phyloP scores from a whole-genome alignment of 2,113 vertebrate species.

The Setophaga coronata region DNA sequence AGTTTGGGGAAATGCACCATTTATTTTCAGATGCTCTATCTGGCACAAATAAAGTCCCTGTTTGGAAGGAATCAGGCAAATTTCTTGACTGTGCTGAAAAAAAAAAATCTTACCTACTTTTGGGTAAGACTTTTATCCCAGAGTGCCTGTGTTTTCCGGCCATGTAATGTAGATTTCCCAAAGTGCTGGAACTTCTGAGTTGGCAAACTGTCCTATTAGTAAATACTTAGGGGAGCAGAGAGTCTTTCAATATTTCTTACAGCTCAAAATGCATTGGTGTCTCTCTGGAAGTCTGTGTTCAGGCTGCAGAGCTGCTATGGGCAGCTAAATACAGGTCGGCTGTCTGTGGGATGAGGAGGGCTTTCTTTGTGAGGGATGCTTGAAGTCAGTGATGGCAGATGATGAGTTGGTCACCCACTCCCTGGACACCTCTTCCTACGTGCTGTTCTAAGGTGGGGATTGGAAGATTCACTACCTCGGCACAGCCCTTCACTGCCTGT shows the following conservation, averaged over 20 bases:
- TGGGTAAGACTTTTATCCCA: background rate
- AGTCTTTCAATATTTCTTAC: background rate
- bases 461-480: rapidly evolving
- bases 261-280: background rate
- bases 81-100: background rate
- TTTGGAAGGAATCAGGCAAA: background rate
- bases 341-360: background rate
- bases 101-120: rapidly evolving
- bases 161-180: background rate
- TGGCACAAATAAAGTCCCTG: background rate
- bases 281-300: background rate
- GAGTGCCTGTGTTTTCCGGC: background rate
- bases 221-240: background rate
- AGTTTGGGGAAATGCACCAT: background rate
- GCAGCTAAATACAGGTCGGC: background rate
- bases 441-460: rapidly evolving
- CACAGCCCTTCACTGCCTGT: rapidly evolving
- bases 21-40: background rate
- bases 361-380: background rate
- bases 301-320: background rate
- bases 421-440: rapidly evolving
- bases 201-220: background rate
- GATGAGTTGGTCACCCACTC: background rate
- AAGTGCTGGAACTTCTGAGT: background rate
- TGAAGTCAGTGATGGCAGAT: background rate